These are phyloP conservation scores for Oedothorax gibbosus DNA, from an alignment of 1,140 invertebrate species.

Conservation along the genomic window DNA sequence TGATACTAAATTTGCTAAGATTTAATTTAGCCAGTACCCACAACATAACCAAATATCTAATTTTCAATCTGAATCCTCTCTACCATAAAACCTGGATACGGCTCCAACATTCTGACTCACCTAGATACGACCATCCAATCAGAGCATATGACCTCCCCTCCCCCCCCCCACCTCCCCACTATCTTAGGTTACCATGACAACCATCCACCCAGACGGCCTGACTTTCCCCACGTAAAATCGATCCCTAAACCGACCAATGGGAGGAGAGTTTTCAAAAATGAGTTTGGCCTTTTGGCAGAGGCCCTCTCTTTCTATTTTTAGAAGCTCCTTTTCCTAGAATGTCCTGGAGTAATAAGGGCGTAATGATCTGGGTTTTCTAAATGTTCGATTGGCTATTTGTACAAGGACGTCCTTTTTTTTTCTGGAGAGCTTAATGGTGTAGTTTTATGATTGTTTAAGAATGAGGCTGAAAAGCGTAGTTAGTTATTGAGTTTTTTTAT, in stretches of 20 bases:
- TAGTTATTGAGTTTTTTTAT: not conserved
- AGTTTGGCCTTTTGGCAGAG: conserved; percentile 20
- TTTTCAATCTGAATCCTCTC: too few relatives aligned
- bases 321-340: not conserved
- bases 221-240: conserved; percentile 24
- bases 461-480: not conserved
- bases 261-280: conserved; percentile 6
- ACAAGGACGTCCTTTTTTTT: not conserved
- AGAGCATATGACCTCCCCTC: too few relatives aligned
- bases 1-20: too few relatives aligned
- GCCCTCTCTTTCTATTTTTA: conserved; percentile 13
- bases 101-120: too few relatives aligned
- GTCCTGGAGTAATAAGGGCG: too few relatives aligned
- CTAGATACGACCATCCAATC: too few relatives aligned
- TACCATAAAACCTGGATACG: too few relatives aligned
- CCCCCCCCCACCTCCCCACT: too few relatives aligned
- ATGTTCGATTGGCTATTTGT: not conserved
- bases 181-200: conserved; percentile 14
- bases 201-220: conserved; percentile 27
- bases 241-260: conserved; percentile 33
- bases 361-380: too few relatives aligned
- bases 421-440: not conserved
- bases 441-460: not conserved
- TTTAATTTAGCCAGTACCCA: too few relatives aligned
- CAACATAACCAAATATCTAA: too few relatives aligned